Conservation (phyloP, 2,888 invertebrate genomes). For the Dermolepida albohirtum region DNA sequence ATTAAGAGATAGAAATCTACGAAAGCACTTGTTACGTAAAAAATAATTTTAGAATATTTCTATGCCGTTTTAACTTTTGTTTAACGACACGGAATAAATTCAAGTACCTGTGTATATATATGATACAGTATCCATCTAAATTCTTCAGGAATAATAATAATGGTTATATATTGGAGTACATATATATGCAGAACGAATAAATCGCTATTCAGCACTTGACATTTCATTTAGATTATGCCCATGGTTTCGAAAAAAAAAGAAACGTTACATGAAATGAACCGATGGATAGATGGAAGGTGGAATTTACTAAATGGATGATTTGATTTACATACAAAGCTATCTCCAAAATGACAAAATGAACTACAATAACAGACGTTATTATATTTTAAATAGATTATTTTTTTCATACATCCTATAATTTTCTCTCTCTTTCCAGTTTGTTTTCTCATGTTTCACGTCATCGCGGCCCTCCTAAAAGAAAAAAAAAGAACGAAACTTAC, state of each 20-base stretch:
- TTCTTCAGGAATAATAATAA: no score
- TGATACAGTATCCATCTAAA: no score
- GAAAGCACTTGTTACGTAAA: conserved; percentile 4
- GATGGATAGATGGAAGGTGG: conserved; percentile 27
- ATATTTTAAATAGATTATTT: conserved; percentile 28
- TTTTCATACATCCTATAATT: conserved; percentile 7
- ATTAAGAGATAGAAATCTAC: conserved; percentile 32
- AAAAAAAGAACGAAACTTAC: background rate
- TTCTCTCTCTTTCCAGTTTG: background rate
- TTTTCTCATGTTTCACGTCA: background rate
- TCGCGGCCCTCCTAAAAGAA: no score
- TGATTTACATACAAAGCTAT: conserved; percentile 38
- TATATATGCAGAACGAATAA: conserved; percentile 13
- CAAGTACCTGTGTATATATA: no score
- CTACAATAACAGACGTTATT: conserved; percentile 10
- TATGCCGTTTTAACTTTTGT: conserved; percentile 17
- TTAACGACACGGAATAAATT: conserved; percentile 7
- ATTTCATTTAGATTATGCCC: conserved; percentile 31
- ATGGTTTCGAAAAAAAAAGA: conserved; percentile 2
- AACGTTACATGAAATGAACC: background rate
- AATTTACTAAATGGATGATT: conserved; percentile 38
- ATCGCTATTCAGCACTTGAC: conserved; percentile 35
- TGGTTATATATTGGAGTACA: background rate
- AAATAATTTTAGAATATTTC: conserved; percentile 18
- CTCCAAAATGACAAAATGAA: conserved; percentile 31